Evolutionary conservation across 2,113 vertebrate species (phyloP).

Genomic region (Spea multiplicata): DNA sequence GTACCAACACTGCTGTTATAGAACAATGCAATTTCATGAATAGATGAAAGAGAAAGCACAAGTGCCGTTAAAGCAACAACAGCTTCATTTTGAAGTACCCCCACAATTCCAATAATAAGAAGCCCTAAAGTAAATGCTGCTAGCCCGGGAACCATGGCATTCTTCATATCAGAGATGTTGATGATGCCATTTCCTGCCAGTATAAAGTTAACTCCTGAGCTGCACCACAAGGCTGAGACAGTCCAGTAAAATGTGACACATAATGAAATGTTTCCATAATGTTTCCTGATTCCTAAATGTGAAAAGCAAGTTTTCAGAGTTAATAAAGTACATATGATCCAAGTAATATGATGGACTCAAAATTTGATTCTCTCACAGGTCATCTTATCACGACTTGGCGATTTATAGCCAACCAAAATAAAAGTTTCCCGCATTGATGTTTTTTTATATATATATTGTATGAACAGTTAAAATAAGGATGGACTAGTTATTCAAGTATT

Average conservation of each 20-base stretch:
- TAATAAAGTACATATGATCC: no score
- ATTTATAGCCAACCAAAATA: no score
- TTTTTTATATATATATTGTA: no score
- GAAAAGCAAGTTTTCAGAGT: not conserved
- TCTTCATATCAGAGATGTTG: conserved; percentile 41
- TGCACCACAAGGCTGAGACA: conserved; percentile 74
- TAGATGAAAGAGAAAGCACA: conserved; percentile 68
- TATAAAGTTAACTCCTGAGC: conserved; percentile 72
- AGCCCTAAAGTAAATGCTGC: conserved; percentile 70
- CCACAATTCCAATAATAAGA: conserved; percentile 64
- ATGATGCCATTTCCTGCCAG: conserved; percentile 67
- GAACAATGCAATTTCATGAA: conserved; percentile 72
- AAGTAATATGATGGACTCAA: no score
- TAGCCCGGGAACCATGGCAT: conserved; percentile 74
- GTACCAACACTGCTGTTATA: conserved; percentile 62
- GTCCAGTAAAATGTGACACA: conserved; percentile 74
- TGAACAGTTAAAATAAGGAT: no score
- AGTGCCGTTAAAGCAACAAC: conserved; percentile 65
- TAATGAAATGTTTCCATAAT: conserved; percentile 58
- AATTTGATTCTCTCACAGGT: no score
- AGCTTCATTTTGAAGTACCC: conserved; percentile 61
- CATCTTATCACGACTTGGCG: no score
- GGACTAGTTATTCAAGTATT: no score
- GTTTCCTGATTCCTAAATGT: conserved; percentile 67
- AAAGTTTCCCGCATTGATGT: no score